A percentile compares a stretch with the other conserved stretches of the same genome.
Evolutionary conservation across 2,888 invertebrate species (phyloP).

Genomic region (Clunio marinus): DNA sequence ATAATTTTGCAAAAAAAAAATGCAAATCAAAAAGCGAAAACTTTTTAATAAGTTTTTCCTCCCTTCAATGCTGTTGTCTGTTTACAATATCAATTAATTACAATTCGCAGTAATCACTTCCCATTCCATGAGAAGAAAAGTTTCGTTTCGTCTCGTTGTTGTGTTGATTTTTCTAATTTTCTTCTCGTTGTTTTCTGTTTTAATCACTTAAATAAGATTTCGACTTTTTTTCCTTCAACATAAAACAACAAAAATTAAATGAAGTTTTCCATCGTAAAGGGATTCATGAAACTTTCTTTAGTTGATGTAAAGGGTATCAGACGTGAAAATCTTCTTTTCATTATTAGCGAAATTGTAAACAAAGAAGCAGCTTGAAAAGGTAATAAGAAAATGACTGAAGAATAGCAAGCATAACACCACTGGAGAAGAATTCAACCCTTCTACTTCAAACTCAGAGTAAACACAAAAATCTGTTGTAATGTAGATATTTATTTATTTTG

Average conservation of each 20-base stretch:
- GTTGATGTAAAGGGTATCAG: slow-evolving; percentile 30
- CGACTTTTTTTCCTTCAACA: slow-evolving; percentile 14
- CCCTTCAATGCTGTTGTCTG: too few relatives aligned
- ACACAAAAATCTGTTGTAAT: slow-evolving; percentile 36
- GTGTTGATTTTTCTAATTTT: slow-evolving; percentile 35
- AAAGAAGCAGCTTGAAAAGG: neutral
- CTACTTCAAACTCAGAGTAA: slow-evolving; percentile 1
- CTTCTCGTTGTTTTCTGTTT: neutral
- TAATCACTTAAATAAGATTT: slow-evolving; percentile 38
- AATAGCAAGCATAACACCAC: too few relatives aligned
- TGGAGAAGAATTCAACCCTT: slow-evolving; percentile 1
- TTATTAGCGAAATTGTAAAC: neutral
- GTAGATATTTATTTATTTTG: neutral
- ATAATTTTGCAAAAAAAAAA: neutral
- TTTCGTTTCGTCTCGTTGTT: neutral
- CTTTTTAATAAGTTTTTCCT: too few relatives aligned
- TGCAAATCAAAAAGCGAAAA: neutral
- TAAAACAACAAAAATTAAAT: slow-evolving; percentile 33
- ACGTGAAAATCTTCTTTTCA: slow-evolving; percentile 28
- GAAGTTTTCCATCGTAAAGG: neutral
- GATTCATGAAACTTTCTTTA: neutral
- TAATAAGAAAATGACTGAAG: slow-evolving; percentile 24
- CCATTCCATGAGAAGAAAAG: too few relatives aligned
- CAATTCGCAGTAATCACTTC: neutral
- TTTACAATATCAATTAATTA: slow-evolving; percentile 30